Conservation (phyloP, 2,888 invertebrate genomes). For the Chesias legatella region DNA sequence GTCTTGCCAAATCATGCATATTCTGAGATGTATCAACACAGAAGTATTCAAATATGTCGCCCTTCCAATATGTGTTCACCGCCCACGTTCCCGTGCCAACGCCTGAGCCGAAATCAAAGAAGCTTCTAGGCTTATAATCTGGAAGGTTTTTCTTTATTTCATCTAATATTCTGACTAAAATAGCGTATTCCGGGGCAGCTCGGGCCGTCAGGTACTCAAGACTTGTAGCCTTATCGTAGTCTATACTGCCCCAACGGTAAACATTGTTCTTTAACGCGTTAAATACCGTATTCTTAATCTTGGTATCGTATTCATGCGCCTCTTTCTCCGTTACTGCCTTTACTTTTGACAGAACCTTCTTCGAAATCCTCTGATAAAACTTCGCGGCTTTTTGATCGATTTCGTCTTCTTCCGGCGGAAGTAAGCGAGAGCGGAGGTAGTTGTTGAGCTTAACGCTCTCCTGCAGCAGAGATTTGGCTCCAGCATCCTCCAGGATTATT, state of each 20-base stretch:
- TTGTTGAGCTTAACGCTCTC: slow-evolving; percentile 78
- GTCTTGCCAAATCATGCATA: slow-evolving; percentile 91
- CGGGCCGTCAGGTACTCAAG: slow-evolving; percentile 86
- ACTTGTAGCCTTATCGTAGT: slow-evolving; percentile 83
- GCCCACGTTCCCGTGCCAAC: slow-evolving; percentile 94
- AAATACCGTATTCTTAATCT: slow-evolving; percentile 76
- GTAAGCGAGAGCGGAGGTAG: slow-evolving; percentile 82
- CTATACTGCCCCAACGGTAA: slow-evolving; percentile 87
- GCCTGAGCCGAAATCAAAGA: slow-evolving; percentile 96
- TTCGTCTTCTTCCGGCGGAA: slow-evolving; percentile 83
- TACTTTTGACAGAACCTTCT: slow-evolving; percentile 45
- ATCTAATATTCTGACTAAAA: slow-evolving; percentile 84
- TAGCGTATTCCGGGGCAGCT: slow-evolving; percentile 88
- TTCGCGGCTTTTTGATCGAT: slow-evolving; percentile 64
- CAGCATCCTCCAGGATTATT: slow-evolving; percentile 78
- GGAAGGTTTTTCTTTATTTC: slow-evolving; percentile 85
- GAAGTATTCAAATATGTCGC: slow-evolving; percentile 88
- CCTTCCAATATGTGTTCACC: slow-evolving; percentile 85
- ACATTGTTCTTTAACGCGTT: slow-evolving; percentile 80
- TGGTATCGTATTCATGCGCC: slow-evolving; percentile 60
- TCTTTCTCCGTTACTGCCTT: slow-evolving; percentile 51
- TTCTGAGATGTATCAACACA: slow-evolving; percentile 90
- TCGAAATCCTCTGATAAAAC: slow-evolving; percentile 57
- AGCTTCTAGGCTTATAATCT: slow-evolving; percentile 85
- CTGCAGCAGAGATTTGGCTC: slow-evolving; percentile 73